Percentiles rank a stretch among this genome's conserved stretches.
Evolutionary conservation across 2,113 vertebrate genomes (phyloP).

Genomic region (Cacatua alba): DNA sequence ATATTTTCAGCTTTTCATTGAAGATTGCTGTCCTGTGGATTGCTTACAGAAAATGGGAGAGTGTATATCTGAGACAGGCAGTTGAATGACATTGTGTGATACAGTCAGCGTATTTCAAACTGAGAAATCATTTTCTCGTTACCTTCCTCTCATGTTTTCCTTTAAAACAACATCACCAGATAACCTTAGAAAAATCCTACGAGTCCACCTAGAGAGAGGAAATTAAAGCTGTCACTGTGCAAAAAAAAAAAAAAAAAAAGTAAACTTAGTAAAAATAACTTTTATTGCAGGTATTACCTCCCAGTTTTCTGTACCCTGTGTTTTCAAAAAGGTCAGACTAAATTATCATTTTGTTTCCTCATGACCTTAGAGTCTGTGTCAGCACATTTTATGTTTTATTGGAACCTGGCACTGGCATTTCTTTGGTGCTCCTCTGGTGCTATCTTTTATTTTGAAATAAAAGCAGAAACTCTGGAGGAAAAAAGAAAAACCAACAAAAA

Average conservation of each 20-base stretch:
- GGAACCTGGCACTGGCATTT: neutral
- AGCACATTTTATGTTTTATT: neutral
- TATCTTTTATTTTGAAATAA: slow-evolving; percentile 31
- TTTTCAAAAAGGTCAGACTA: neutral
- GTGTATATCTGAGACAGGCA: neutral
- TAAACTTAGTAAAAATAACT: neutral
- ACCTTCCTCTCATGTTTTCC: neutral
- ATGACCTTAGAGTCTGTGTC: neutral
- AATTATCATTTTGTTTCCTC: neutral
- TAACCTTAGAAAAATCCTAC: neutral
- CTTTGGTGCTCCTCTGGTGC: neutral
- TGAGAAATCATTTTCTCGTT: neutral
- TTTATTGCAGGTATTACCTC: neutral
- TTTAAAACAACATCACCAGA: neutral
- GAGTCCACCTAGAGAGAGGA: neutral
- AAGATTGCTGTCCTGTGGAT: neutral
- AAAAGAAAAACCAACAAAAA: rapidly evolving
- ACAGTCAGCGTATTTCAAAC: slow-evolving; percentile 1
- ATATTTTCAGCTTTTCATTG: slow-evolving; percentile 2
- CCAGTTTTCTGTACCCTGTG: neutral
- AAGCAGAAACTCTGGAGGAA: neutral
- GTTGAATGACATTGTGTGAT: neutral
- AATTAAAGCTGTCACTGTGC: neutral
- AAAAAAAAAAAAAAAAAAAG: neutral
- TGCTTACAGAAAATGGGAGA: neutral